These are phyloP conservation scores for Ochotona curzoniae DNA, from an alignment of 2,113 vertebrate species.

Conservation along the genomic window DNA sequence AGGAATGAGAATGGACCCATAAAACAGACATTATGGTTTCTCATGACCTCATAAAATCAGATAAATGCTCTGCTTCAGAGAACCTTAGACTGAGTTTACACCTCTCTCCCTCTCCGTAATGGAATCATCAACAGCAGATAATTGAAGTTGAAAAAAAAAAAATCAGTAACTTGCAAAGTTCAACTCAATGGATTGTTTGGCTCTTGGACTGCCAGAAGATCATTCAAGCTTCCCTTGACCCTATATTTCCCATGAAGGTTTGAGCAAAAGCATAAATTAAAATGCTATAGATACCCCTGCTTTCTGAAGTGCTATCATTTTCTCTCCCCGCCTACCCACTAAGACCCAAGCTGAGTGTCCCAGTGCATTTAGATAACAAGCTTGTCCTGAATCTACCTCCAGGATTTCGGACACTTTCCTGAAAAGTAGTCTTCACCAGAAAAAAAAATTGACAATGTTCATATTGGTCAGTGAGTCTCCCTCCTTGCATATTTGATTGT, in stretches of 20 bases:
- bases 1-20: constrained; percentile 82
- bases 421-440: background rate
- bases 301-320: background rate
- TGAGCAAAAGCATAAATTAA: background rate
- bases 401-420: background rate
- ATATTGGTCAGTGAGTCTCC: background rate
- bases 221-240: background rate
- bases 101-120: constrained; percentile 59
- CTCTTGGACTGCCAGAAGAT: constrained; percentile 8
- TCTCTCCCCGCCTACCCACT: background rate
- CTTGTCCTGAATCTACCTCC: background rate
- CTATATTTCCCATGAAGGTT: background rate
- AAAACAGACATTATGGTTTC: constrained; percentile 81
- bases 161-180: constrained; percentile 66
- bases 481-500: background rate
- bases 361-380: background rate
- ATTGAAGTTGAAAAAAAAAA: constrained; percentile 62
- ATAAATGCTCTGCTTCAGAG: constrained; percentile 74
- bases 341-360: background rate
- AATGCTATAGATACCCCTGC: background rate
- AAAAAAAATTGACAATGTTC: background rate
- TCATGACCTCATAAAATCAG: constrained; percentile 75
- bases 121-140: constrained; percentile 71
- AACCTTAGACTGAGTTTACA: constrained; percentile 65
- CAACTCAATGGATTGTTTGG: constrained; percentile 52